phyloP scores from a whole-genome alignment of 2,888 invertebrate species.

The Autographa gamma region DNA sequence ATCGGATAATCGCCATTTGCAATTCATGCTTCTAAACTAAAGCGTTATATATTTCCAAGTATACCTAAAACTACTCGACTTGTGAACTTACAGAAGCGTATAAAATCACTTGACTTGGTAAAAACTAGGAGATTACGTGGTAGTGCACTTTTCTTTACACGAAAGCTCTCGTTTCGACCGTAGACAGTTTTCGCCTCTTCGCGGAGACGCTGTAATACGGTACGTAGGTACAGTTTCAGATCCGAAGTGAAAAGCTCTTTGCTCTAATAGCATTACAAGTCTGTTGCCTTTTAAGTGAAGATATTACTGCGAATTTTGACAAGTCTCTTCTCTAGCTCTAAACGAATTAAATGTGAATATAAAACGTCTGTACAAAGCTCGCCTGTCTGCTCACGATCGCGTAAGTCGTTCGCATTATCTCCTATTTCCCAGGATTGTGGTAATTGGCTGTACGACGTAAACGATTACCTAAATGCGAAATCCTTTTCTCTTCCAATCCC shows the following conservation, averaged over 20 bases:
- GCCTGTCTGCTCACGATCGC: conserved; percentile 39
- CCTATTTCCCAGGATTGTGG: conserved; percentile 60
- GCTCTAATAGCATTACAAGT: conserved; percentile 53
- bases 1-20: conserved; percentile 74
- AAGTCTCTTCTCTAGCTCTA: conserved; percentile 44
- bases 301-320: conserved; percentile 45
- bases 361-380: conserved; percentile 25
- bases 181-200: conserved; percentile 51
- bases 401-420: conserved; percentile 46
- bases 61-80: conserved; percentile 21
- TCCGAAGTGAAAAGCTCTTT: conserved; percentile 55
- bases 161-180: conserved; percentile 49
- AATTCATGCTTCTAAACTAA: conserved; percentile 71
- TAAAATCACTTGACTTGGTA: conserved; percentile 31
- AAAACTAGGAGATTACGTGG: conserved; percentile 52
- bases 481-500: conserved; percentile 69
- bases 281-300: conserved; percentile 46
- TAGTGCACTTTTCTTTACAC: conserved; percentile 56
- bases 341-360: conserved; percentile 44
- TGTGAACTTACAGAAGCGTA: conserved; percentile 19
- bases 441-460: conserved; percentile 68
- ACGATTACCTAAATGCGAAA: conserved; percentile 69
- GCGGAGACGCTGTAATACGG: conserved; percentile 37
- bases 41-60: conserved; percentile 33
- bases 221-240: conserved; percentile 48